Conservation (phyloP, 2,797 vertebrate genomes). For the Synanceia verrucosa region DNA sequence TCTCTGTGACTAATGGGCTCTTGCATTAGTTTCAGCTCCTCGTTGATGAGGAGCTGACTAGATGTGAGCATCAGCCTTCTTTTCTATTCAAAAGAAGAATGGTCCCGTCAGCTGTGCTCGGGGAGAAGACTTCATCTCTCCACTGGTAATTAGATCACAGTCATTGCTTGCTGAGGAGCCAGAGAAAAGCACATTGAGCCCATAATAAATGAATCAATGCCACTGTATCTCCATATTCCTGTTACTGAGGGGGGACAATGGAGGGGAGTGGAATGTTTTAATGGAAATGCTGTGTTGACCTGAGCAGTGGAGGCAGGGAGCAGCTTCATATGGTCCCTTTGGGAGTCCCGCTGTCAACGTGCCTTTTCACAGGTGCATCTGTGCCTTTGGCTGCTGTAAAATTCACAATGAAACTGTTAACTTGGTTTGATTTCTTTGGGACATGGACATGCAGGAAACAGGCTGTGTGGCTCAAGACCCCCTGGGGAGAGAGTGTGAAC, state of each 20-base stretch:
- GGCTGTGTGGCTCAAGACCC: constrained; percentile 26
- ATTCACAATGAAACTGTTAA: constrained; percentile 48
- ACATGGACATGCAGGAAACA: constrained; percentile 55
- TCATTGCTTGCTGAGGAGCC: constrained; percentile 59
- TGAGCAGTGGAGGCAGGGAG: constrained; percentile 30
- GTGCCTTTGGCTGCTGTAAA: constrained; percentile 50
- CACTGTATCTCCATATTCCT: constrained; percentile 69
- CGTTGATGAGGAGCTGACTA: constrained; percentile 46
- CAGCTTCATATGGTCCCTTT: constrained; percentile 48
- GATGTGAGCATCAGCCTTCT: constrained; percentile 48
- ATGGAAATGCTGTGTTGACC: constrained; percentile 52
- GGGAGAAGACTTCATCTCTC: constrained; percentile 76
- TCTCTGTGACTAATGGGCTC: constrained; percentile 60
- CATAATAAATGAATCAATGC: constrained; percentile 77
- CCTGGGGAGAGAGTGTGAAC: constrained; percentile 11
- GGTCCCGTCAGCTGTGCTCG: constrained; percentile 59
- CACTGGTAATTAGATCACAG: constrained; percentile 79
- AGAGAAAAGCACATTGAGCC: constrained; percentile 65
- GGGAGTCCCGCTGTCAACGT: constrained; percentile 36
- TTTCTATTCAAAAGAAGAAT: constrained; percentile 71
- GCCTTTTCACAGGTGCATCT: constrained; percentile 37
- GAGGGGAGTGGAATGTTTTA: constrained; percentile 58
- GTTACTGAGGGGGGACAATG: constrained; percentile 26
- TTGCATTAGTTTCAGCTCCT: constrained; percentile 45
- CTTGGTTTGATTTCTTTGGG: constrained; percentile 52